Evolutionary conservation across 1,140 invertebrate species (phyloP).

Genomic region (Lasioglossum albipes): DNA sequence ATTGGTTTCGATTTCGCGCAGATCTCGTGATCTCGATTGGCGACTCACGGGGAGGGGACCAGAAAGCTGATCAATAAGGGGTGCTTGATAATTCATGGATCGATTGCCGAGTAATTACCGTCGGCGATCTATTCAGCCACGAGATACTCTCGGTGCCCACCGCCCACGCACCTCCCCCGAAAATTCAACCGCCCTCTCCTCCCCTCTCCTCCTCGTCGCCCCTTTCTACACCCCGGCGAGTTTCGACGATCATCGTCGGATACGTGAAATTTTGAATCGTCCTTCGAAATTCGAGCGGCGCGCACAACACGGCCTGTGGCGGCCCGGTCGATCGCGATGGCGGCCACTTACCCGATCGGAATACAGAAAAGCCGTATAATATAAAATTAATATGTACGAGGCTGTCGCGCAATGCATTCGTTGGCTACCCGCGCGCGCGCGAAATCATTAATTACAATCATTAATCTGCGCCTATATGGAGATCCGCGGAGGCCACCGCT

Average conservation of each 20-base stretch:
- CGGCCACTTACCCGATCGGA: neutral
- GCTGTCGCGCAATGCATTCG: neutral
- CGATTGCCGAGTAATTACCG: neutral
- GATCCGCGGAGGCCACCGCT: neutral
- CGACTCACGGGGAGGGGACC: neutral
- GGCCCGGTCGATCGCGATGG: neutral
- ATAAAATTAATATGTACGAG: slow-evolving; percentile 42
- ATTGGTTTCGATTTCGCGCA: slow-evolving; percentile 1
- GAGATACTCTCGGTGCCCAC: neutral
- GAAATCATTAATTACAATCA: slow-evolving; percentile 37
- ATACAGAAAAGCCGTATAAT: slow-evolving; percentile 3
- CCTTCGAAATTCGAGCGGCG: neutral
- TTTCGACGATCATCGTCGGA: neutral
- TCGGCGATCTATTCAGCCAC: neutral
- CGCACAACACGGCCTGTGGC: no score
- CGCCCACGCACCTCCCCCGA: no score
- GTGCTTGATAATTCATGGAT: slow-evolving; percentile 10
- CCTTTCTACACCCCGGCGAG: no score
- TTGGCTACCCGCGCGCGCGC: no score
- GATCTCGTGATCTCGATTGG: neutral
- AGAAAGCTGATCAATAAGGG: neutral
- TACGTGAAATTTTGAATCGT: slow-evolving; percentile 11
- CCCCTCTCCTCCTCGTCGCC: no score
- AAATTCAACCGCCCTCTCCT: no score
- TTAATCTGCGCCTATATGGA: slow-evolving; percentile 17